Evolutionary conservation across 2,113 vertebrate species (phyloP).

Genomic region (Phylloscopus trochiloides): DNA sequence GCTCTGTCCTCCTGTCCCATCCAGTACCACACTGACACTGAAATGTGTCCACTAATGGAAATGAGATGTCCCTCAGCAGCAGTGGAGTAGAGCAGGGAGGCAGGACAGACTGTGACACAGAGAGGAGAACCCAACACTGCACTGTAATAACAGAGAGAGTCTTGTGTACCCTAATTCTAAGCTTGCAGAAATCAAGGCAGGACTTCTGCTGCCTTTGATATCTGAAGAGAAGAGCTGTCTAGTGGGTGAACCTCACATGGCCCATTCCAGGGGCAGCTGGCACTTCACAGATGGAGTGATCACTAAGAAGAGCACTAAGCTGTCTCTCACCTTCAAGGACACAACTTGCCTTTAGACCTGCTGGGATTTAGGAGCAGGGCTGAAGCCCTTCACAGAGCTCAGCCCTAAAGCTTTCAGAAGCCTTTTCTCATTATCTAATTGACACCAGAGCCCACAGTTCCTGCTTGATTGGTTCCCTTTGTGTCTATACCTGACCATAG

Average conservation of each 20-base stretch:
- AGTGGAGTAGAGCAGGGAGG: background rate
- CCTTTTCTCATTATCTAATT: no score
- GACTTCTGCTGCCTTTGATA: background rate
- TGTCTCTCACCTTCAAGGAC: background rate
- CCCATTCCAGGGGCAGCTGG: background rate
- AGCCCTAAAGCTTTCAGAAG: background rate
- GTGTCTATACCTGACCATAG: accelerated
- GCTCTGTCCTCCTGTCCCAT: background rate
- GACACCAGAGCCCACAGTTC: background rate
- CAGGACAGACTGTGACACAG: constrained; percentile 10
- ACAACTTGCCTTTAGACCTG: background rate
- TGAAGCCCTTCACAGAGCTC: background rate
- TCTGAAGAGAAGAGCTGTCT: background rate
- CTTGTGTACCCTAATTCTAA: background rate
- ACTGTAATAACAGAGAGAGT: background rate
- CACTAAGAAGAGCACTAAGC: background rate
- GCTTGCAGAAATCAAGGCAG: background rate
- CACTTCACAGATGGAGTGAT: background rate
- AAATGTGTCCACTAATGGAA: background rate
- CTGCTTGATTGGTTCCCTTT: background rate
- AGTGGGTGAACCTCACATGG: background rate
- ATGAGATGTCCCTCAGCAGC: background rate
- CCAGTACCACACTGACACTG: background rate
- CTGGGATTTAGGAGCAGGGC: background rate
- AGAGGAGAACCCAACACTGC: background rate